These are phyloP conservation scores for Xiphydria camelus DNA, from an alignment of 2,888 invertebrate genomes.

Conservation along the genomic window DNA sequence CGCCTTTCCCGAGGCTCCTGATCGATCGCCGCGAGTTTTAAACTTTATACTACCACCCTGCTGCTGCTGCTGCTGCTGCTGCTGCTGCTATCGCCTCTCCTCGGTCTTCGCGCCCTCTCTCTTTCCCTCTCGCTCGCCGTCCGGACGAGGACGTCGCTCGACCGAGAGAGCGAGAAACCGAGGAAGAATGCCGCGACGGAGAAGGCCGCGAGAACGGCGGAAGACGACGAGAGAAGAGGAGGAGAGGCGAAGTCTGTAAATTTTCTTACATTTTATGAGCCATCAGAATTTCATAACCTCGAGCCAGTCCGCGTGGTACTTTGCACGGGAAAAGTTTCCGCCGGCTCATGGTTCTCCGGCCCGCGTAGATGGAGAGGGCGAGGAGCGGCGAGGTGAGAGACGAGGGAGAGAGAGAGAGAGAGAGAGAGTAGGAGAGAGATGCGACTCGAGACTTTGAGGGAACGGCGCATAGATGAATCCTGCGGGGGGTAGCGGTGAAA, in stretches of 20 bases:
- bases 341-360: conserved; percentile 28
- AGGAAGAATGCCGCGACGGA: conserved; percentile 22
- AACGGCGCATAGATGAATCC: no score
- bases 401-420: conserved; percentile 10
- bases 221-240: conserved; percentile 27
- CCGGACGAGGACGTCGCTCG: conserved; percentile 52
- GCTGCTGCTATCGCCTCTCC: conserved; percentile 1
- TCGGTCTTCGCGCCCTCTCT: conserved; percentile 19
- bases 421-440: conserved; percentile 11
- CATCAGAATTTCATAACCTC: conserved; percentile 60
- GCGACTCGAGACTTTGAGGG: no score
- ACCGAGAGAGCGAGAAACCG: conserved; percentile 38
- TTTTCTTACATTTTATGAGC: conserved; percentile 60
- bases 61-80: conserved; percentile 25
- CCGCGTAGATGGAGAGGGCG: conserved; percentile 20
- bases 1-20: conserved; percentile 42
- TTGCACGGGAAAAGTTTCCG: conserved; percentile 56
- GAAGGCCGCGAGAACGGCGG: conserved; percentile 19
- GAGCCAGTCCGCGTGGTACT: conserved; percentile 59
- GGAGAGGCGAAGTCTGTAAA: conserved; percentile 55
- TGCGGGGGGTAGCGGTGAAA: no score
- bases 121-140: conserved; percentile 50
- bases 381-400: conserved; percentile 30
- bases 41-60: conserved; percentile 43
- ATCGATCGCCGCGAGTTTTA: conserved; percentile 53